phyloP scores from a whole-genome alignment of 2,797 vertebrate genomes.

The Lagocephalus sceleratus region DNA sequence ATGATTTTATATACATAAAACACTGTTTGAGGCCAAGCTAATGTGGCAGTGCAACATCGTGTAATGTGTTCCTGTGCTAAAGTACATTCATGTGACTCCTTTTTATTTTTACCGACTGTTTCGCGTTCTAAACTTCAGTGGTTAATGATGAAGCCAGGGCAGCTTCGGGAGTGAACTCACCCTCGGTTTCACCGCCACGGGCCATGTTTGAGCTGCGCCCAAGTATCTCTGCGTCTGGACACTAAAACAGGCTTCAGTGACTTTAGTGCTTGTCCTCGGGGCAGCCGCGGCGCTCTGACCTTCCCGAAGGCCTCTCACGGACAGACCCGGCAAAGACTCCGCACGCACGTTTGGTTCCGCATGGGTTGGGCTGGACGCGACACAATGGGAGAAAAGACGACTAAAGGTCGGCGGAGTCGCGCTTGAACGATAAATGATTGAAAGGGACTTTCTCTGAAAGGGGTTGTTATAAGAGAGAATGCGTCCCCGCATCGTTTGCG shows the following conservation, averaged over 20 bases:
- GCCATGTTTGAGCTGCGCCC: constrained; percentile 49
- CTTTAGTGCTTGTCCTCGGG: constrained; percentile 74
- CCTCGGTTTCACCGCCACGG: constrained; percentile 55
- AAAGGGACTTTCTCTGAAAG: constrained; percentile 7
- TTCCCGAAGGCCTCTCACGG: constrained; percentile 51
- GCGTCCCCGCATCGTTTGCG: constrained; percentile 13
- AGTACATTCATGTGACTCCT: too few relatives aligned
- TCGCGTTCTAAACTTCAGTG: neutral
- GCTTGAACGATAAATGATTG: constrained; percentile 14
- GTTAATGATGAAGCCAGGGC: constrained; percentile 30
- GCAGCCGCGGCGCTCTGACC: constrained; percentile 59
- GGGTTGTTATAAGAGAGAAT: constrained; percentile 7
- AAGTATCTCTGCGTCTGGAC: constrained; percentile 62
- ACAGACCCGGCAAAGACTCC: constrained; percentile 56
- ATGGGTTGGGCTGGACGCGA: constrained; percentile 37
- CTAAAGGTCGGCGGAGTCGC: constrained; percentile 24
- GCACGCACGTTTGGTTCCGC: constrained; percentile 46
- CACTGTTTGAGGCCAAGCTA: too few relatives aligned
- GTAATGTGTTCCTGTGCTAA: too few relatives aligned
- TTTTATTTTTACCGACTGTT: too few relatives aligned
- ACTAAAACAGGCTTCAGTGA: constrained; percentile 70
- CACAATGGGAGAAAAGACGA: constrained; percentile 25
- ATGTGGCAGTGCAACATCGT: too few relatives aligned
- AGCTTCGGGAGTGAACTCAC: constrained; percentile 36
- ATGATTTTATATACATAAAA: too few relatives aligned